Conservation (phyloP, 2,888 invertebrate species). For the Steinernema hermaphroditum region DNA sequence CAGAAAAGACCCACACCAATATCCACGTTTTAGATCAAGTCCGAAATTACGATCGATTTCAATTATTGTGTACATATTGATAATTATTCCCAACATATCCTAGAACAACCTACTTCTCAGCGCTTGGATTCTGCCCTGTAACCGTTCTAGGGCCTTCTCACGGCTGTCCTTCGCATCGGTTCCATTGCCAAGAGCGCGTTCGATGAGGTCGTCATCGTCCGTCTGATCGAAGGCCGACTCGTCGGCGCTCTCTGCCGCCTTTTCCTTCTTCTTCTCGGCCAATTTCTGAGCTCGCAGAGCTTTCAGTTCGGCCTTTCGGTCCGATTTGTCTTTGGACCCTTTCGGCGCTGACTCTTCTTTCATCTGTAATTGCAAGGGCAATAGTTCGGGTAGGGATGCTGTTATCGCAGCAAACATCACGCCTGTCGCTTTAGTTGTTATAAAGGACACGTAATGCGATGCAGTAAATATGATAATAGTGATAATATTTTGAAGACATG, state of each 20-base stretch:
- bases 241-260: neutral
- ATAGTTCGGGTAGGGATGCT: too few relatives aligned
- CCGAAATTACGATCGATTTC: too few relatives aligned
- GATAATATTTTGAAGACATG: too few relatives aligned
- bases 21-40: too few relatives aligned
- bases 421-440: too few relatives aligned
- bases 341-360: constrained; percentile 2
- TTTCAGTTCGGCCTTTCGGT: constrained; percentile 5
- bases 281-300: neutral
- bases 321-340: neutral
- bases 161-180: constrained; percentile 24
- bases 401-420: too few relatives aligned
- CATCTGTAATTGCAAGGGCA: constrained; percentile 6
- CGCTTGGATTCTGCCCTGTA: neutral
- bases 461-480: too few relatives aligned
- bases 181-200: constrained; percentile 20
- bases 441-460: too few relatives aligned
- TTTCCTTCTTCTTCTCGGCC: constrained; percentile 19
- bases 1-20: too few relatives aligned
- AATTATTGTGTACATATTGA: too few relatives aligned
- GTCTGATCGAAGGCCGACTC: constrained; percentile 16
- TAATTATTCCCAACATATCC: neutral
- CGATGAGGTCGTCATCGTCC: constrained; percentile 27
- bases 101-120: neutral
- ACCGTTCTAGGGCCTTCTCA: neutral